Evolutionary conservation across 1,140 invertebrate species (phyloP).

Genomic region (Calliopsis andreniformis): DNA sequence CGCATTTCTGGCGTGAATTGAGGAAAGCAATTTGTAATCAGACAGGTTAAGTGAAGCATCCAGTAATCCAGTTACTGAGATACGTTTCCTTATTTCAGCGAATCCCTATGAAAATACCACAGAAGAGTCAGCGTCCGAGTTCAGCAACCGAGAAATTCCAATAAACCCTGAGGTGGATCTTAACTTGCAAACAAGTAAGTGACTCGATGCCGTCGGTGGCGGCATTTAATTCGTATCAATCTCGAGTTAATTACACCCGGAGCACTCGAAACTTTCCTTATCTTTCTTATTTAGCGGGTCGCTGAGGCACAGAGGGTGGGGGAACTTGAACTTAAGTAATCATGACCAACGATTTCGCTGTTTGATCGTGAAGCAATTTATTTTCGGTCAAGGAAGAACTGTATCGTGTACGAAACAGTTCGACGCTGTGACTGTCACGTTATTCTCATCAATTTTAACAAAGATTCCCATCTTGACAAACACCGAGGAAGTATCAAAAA

Average conservation of each 20-base stretch:
- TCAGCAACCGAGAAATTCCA: constrained; percentile 81
- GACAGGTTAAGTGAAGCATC: neutral
- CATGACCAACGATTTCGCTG: constrained; percentile 3
- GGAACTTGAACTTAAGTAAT: constrained; percentile 7
- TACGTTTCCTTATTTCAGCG: constrained; percentile 58
- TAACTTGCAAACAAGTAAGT: constrained; percentile 84
- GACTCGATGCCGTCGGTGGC: constrained; percentile 63
- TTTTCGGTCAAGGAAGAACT: neutral
- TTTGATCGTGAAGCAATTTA: neutral
- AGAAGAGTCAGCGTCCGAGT: constrained; percentile 82
- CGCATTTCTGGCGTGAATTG: no score
- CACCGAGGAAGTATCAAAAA: no score
- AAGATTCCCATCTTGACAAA: no score
- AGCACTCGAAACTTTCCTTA: constrained; percentile 55
- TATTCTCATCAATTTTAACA: no score
- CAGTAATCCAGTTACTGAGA: constrained; percentile 25
- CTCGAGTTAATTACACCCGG: constrained; percentile 58
- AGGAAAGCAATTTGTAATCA: neutral
- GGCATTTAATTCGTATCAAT: constrained; percentile 64
- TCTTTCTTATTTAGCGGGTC: constrained; percentile 9
- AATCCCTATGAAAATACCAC: constrained; percentile 83
- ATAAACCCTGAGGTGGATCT: constrained; percentile 83
- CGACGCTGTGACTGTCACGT: no score
- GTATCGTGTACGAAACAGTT: no score
- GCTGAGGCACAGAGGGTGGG: neutral